phyloP scores from a whole-genome alignment of 1,140 invertebrate species.

The Halotydeus destructor region DNA sequence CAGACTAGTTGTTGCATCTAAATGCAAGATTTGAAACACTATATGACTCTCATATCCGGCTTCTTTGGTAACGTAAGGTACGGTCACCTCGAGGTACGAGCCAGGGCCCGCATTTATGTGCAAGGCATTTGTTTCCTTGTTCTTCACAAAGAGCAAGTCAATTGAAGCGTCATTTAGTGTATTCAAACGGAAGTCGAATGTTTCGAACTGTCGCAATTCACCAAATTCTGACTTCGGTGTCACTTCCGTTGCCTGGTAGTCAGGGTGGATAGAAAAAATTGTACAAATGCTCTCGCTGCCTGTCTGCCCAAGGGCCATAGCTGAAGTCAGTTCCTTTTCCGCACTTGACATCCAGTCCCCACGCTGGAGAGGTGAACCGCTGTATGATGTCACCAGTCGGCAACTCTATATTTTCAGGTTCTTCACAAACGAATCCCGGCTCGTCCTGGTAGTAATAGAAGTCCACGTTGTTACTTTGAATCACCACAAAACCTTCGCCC shows the following conservation, averaged over 20 bases:
- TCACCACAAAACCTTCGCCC: conserved; percentile 91
- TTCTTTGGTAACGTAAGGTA: conserved; percentile 70
- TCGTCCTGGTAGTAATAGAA: conserved; percentile 93
- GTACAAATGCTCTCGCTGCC: conserved; percentile 81
- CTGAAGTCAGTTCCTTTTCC: conserved; percentile 92
- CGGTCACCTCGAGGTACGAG: conserved; percentile 81
- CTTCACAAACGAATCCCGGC: conserved; percentile 63
- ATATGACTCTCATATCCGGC: conserved; percentile 73
- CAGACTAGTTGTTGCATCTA: conserved; percentile 82
- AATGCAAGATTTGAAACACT: conserved; percentile 69
- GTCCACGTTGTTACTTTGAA: conserved; percentile 83
- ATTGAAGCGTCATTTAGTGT: conserved; percentile 77
- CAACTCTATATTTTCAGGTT: conserved; percentile 66
- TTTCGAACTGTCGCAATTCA: conserved; percentile 62
- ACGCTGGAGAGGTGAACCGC: conserved; percentile 70
- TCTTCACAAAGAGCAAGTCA: conserved; percentile 83
- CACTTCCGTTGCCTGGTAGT: conserved; percentile 22
- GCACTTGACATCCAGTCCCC: conserved; percentile 87
- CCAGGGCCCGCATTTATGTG: conserved; percentile 81
- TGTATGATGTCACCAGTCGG: conserved; percentile 73
- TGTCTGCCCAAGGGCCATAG: conserved; percentile 93
- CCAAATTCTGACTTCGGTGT: conserved; percentile 46
- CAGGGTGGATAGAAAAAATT: conserved; percentile 77
- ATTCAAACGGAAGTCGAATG: conserved; percentile 74
- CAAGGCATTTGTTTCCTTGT: conserved; percentile 78